Percentiles rank a stretch among this genome's conserved stretches.
phyloP scores from a whole-genome alignment of 2,113 vertebrate genomes.

The Chinchilla lanigera region DNA sequence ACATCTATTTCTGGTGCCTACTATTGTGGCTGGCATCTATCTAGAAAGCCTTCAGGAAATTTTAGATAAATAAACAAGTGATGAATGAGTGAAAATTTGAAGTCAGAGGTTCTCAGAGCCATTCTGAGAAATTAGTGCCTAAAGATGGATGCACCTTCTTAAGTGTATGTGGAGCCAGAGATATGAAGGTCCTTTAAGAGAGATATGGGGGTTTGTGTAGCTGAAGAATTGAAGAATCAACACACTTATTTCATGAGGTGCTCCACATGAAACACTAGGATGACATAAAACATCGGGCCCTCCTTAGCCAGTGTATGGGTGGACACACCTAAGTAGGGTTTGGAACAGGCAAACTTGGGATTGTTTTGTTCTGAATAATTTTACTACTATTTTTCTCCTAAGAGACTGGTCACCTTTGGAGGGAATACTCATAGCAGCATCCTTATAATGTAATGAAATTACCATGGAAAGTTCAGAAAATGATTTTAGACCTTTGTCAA shows the following conservation, averaged over 20 bases:
- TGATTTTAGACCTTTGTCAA: background rate
- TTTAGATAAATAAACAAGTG: background rate
- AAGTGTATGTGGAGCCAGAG: background rate
- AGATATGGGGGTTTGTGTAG: background rate
- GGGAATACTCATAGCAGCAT: background rate
- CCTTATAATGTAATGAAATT: background rate
- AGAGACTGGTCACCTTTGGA: background rate
- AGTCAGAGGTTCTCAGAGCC: background rate
- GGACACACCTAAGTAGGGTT: background rate
- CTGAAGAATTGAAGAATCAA: background rate
- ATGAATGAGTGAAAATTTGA: background rate
- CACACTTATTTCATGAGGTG: background rate
- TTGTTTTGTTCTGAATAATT: conserved; percentile 10
- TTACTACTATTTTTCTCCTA: background rate
- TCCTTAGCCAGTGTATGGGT: background rate
- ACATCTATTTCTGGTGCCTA: background rate
- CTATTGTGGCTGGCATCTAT: background rate
- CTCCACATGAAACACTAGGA: background rate
- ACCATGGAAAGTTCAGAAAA: background rate
- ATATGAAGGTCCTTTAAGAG: background rate
- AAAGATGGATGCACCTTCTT: background rate
- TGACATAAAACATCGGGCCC: background rate
- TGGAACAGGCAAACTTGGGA: background rate
- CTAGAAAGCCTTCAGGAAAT: background rate
- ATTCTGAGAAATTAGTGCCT: conserved; percentile 8